Percentiles rank a stretch among this genome's conserved stretches.
phyloP scores from a whole-genome alignment of 1,140 invertebrate species.

The Trialeurodes vaporariorum region DNA sequence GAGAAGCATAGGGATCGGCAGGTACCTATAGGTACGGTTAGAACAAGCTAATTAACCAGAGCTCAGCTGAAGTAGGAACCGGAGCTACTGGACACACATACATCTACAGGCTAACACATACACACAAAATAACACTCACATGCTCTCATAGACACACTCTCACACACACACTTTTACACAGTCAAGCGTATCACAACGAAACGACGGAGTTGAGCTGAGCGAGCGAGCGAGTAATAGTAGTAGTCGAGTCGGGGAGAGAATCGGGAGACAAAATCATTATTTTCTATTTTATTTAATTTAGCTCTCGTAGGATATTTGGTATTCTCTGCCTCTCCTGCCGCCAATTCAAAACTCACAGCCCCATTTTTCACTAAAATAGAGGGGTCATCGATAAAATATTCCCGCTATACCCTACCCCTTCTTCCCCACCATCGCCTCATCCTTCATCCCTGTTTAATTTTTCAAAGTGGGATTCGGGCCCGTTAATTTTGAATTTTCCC shows the following conservation, averaged over 20 bases:
- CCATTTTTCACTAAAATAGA: slow-evolving; percentile 1
- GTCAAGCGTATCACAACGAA: no score
- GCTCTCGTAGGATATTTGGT: not conserved
- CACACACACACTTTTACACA: no score
- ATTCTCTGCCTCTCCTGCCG: not conserved
- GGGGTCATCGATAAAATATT: not conserved
- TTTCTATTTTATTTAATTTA: slow-evolving; percentile 1
- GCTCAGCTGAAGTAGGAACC: not conserved
- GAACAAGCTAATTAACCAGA: not conserved
- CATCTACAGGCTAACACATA: no score
- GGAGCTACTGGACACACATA: no score
- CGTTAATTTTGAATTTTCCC: not conserved
- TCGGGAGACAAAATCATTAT: not conserved
- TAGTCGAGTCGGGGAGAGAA: not conserved
- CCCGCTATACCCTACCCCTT: not conserved
- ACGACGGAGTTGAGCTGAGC: no score
- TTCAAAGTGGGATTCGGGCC: not conserved
- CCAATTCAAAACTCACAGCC: not conserved
- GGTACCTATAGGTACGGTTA: not conserved
- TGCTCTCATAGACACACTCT: no score
- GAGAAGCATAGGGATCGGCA: not conserved
- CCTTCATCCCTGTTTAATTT: not conserved
- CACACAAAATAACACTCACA: no score
- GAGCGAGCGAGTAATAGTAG: not conserved
- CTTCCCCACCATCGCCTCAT: not conserved